Evolutionary conservation across 2,797 vertebrate species (phyloP).

Genomic region (Bufotes viridis): DNA sequence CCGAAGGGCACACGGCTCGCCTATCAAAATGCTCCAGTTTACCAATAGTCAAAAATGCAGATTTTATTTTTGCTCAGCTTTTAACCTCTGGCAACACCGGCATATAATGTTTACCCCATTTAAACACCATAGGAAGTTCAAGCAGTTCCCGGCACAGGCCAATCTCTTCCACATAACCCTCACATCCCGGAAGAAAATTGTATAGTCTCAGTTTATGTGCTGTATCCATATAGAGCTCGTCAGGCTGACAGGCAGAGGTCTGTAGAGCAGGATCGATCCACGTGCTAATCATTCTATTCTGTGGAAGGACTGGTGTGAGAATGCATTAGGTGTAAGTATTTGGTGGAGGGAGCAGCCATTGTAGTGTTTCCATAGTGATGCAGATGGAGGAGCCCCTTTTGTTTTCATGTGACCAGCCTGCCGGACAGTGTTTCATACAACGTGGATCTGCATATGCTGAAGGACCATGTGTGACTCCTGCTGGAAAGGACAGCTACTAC

Average conservation of each 20-base stretch:
- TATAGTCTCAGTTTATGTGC: neutral
- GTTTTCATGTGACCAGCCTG: neutral
- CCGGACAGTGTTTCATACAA: neutral
- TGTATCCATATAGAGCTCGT: neutral
- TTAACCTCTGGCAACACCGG: neutral
- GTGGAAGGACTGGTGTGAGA: conserved; percentile 17
- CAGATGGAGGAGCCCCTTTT: neutral
- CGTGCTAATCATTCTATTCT: neutral
- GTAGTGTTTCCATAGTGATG: conserved; percentile 42
- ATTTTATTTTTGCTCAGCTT: neutral
- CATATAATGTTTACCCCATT: too few relatives aligned
- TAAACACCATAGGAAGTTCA: neutral
- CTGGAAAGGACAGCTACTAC: neutral
- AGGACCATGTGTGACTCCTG: neutral
- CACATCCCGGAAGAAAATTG: neutral
- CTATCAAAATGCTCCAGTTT: neutral
- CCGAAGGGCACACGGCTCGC: neutral
- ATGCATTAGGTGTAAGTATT: conserved; percentile 11
- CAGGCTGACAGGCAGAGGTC: neutral
- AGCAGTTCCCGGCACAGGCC: neutral
- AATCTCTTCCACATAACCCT: neutral
- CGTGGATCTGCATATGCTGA: conserved; percentile 22
- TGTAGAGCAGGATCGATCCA: neutral
- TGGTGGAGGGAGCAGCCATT: conserved; percentile 18
- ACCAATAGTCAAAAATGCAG: neutral